Evolutionary conservation across 2,113 vertebrate genomes (phyloP).

Genomic region (Ancistrus triradiatus): DNA sequence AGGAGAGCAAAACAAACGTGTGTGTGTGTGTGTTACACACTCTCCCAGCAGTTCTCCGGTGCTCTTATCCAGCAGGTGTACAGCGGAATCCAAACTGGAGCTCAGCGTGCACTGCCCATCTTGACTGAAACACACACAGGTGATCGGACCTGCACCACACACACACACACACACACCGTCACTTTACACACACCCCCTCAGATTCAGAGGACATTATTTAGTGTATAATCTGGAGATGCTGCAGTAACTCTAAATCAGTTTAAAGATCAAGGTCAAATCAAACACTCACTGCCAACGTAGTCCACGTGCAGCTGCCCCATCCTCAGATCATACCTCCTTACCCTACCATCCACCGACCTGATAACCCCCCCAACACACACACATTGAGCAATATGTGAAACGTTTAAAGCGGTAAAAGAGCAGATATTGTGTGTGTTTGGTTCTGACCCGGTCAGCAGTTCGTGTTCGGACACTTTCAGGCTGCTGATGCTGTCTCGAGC

Average conservation of each 20-base stretch:
- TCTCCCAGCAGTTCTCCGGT: conserved; percentile 90
- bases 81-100: conserved; percentile 76
- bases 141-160: conserved; percentile 80
- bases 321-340: conserved; percentile 61
- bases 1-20: too few species aligned
- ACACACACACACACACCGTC: conserved; percentile 9
- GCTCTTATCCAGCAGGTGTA: conserved; percentile 88
- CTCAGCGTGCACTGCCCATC: conserved; percentile 73
- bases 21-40: conserved; percentile 61
- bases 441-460: conserved; percentile 84
- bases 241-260: too few species aligned
- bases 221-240: too few species aligned
- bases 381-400: background rate
- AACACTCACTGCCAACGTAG: conserved; percentile 82
- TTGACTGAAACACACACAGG: conserved; percentile 89
- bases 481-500: conserved; percentile 87
- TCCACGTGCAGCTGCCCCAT: conserved; percentile 82
- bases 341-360: conserved; percentile 74
- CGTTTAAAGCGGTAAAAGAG: too few species aligned
- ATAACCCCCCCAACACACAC: too few species aligned
- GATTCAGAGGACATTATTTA: too few species aligned
- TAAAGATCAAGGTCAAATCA: too few species aligned
- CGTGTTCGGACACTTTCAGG: conserved; percentile 78
- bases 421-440: background rate
- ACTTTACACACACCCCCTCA: too few species aligned